These are phyloP conservation scores for Hydrolagus affinis DNA, from an alignment of 2,113 vertebrate species.

Conservation along the genomic window DNA sequence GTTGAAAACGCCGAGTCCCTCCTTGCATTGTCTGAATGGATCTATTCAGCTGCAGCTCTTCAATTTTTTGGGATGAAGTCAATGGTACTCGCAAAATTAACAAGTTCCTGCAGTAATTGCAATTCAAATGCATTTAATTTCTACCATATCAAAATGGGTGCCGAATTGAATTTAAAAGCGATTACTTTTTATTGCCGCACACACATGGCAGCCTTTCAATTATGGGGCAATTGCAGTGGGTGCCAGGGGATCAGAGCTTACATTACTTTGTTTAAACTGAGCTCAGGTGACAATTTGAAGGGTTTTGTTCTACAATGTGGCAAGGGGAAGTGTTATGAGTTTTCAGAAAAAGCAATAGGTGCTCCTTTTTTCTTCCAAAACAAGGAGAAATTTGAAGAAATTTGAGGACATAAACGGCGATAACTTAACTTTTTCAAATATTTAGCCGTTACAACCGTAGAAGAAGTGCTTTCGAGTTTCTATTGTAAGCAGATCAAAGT, in stretches of 20 bases:
- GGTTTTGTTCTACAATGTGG: neutral
- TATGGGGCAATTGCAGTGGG: neutral
- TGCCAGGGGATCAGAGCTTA: neutral
- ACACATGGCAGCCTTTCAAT: neutral
- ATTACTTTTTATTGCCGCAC: neutral
- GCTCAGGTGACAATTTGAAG: neutral
- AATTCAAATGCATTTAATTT: neutral
- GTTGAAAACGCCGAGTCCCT: too few species aligned
- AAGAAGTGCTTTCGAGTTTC: too few species aligned
- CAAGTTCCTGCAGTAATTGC: too few species aligned
- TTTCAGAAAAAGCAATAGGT: neutral
- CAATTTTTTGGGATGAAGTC: too few species aligned
- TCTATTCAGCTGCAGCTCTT: too few species aligned
- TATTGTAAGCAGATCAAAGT: too few species aligned
- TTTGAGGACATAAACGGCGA: neutral
- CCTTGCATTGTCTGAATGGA: too few species aligned
- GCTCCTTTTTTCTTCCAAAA: neutral
- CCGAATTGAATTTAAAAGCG: neutral
- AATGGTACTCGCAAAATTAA: too few species aligned
- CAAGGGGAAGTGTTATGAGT: neutral
- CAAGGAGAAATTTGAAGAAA: neutral
- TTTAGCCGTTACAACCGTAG: neutral
- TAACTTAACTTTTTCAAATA: neutral
- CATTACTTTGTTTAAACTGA: neutral
- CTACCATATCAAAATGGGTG: neutral